Percentiles rank a stretch among this genome's conserved stretches.
phyloP scores from a whole-genome alignment of 1,140 invertebrate species.

The Drosophila kanapiae region DNA sequence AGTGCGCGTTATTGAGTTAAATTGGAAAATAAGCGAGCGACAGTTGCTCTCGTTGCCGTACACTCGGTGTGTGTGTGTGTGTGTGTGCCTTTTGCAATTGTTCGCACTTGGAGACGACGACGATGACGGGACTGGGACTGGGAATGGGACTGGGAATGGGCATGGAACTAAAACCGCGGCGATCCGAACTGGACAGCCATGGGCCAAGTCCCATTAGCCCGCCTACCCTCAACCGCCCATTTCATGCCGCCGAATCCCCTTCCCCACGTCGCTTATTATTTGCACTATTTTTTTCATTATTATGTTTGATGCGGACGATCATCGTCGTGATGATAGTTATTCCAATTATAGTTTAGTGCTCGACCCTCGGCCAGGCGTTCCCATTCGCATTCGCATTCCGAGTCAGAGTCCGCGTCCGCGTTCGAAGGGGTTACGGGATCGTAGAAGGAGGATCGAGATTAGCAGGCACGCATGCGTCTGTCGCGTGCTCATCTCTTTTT shows the following conservation, averaged over 20 bases:
- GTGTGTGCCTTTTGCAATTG: constrained; percentile 61
- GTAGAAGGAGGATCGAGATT: constrained; percentile 22
- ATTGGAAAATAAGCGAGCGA: constrained; percentile 82
- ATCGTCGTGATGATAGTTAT: constrained; percentile 45
- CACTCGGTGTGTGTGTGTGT: not conserved
- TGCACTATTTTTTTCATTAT: constrained; percentile 64
- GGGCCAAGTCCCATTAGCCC: constrained; percentile 29
- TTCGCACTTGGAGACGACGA: constrained; percentile 66
- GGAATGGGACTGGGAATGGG: constrained; percentile 3
- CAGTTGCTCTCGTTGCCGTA: constrained; percentile 56
- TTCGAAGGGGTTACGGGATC: constrained; percentile 28
- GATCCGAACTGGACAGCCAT: constrained; percentile 22
- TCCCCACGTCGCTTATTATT: constrained; percentile 38
- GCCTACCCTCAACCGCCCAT: not conserved
- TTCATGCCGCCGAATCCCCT: constrained; percentile 1
- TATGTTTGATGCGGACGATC: constrained; percentile 43
- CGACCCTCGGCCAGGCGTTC: constrained; percentile 37
- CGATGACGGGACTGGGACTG: constrained; percentile 5
- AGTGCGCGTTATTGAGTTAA: constrained; percentile 80
- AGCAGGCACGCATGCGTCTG: constrained; percentile 30
- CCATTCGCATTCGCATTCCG: not conserved
- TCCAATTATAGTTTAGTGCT: constrained; percentile 45
- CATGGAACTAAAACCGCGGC: constrained; percentile 9
- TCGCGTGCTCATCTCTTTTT: constrained; percentile 25
- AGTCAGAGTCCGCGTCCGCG: not conserved